Conservation (phyloP, 2,113 vertebrate genomes). For the Gnathonemus longibarbis region DNA sequence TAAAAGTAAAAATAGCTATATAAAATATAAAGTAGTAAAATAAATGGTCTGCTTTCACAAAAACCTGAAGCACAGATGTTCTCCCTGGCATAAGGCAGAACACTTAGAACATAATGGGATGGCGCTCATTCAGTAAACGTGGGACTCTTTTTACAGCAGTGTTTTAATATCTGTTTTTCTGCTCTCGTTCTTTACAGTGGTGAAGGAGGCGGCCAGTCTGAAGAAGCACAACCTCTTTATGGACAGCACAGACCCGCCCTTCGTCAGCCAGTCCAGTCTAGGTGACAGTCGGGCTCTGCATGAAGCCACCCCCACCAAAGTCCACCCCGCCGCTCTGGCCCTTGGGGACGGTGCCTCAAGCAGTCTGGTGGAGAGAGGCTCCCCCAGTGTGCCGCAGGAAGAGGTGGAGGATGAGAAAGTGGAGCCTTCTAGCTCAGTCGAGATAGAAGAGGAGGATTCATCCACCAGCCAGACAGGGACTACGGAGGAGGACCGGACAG, state of each 20-base stretch:
- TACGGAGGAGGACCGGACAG: background rate
- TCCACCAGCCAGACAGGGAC: background rate
- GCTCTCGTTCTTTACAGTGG: constrained; percentile 60
- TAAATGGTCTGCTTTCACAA: background rate
- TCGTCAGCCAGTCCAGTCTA: constrained; percentile 71
- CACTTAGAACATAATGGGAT: background rate
- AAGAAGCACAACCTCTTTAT: constrained; percentile 83
- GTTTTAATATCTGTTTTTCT: background rate
- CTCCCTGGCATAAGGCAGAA: background rate
- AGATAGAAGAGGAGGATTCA: background rate
- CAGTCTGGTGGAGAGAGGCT: background rate
- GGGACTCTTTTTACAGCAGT: background rate
- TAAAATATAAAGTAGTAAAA: constrained; percentile 4
- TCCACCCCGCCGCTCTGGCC: background rate
- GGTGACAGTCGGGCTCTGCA: constrained; percentile 59
- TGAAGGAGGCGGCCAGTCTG: constrained; percentile 75
- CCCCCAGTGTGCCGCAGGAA: background rate
- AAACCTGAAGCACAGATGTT: background rate
- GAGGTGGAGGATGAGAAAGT: background rate
- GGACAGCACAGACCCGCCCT: constrained; percentile 64
- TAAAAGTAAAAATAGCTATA: constrained; percentile 4
- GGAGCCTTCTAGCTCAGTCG: background rate
- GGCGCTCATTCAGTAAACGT: background rate
- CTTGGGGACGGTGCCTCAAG: constrained; percentile 16
- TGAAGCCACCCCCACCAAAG: constrained; percentile 59